Evolutionary conservation across 2,797 vertebrate genomes (phyloP), one percentile per base, ranked within the genome.

Genomic region (Catharus ustulatus): DNA sequence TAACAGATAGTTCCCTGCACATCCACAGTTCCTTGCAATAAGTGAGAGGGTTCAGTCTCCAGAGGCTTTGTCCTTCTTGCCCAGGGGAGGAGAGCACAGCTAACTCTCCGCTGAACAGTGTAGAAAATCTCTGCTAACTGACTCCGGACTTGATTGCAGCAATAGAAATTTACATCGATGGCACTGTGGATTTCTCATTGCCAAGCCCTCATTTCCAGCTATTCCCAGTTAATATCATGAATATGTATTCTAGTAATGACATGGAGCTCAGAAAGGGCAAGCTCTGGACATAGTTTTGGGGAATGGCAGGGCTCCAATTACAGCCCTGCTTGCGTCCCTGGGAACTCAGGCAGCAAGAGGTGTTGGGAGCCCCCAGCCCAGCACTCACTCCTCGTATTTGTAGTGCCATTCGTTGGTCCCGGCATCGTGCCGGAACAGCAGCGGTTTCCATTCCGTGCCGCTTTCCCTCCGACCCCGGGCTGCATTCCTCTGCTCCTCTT

Each of bases 401-500:
- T 99, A 99, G 94, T 2, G 98, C 99, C 99, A 99, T 84, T 99
- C 98, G 0, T 97, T 98, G 54, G 98, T 98, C 11, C 91, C 32
- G 0, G 98, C 87, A 11, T 99, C 98, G 12, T 98, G 98, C 30
- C 8, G 93, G 98, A 99, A 99, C n/a, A 99, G 98, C 68, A 88
- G 97, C 0, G 99, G 97, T 36, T 57, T 96, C 99, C 98, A 99
- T 27, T 98, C 94, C 6, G 87, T 96, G 77, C 92, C 52, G 0
- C 46, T 96, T 54, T 99, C 98, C 93, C 98, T 98, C 67, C 98
- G 97, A 89, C 99, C 98, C 13, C 94, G 97, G 62, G 98, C 95
- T 1, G 98, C 97, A 29, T 83, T 98, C 67, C 99, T 97, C 97
- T 99, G 99, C 6, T 98, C 98, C 88, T 99, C 99, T 94, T 99